Percentiles rank a stretch among this genome's conserved stretches.
Evolutionary conservation across 1,140 invertebrate species (phyloP).

Genomic region (Lordiphosa stackelbergi): DNA sequence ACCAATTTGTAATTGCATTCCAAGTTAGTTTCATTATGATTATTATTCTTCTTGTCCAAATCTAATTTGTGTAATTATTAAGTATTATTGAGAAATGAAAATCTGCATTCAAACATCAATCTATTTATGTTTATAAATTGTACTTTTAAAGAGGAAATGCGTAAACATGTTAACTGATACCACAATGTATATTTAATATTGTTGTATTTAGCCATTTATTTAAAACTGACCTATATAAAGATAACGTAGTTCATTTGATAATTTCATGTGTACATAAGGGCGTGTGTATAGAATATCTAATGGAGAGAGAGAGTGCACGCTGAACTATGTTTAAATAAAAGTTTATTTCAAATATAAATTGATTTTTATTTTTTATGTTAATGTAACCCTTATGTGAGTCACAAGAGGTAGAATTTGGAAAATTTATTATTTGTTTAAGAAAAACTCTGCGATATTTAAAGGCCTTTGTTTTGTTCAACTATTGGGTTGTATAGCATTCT

Average conservation of each 20-base stretch:
- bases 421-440: too few species aligned
- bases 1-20: conserved; percentile 67
- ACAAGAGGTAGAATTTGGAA: background rate
- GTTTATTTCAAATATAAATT: conserved; percentile 23
- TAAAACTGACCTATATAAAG: conserved; percentile 22
- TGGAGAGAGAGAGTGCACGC: conserved; percentile 9
- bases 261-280: conserved; percentile 54
- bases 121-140: conserved; percentile 30
- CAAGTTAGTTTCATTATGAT: conserved; percentile 49
- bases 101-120: conserved; percentile 29
- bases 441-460: too few species aligned
- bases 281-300: conserved; percentile 16
- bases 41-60: conserved; percentile 54
- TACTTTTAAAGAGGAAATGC: conserved; percentile 3
- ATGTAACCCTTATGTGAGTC: conserved; percentile 5
- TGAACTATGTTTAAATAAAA: conserved; percentile 62
- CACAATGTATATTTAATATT: conserved; percentile 40
- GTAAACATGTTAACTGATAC: conserved; percentile 8
- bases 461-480: too few species aligned
- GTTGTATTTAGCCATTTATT: conserved; percentile 57
- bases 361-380: conserved; percentile 7
- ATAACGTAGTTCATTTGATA: conserved; percentile 52
- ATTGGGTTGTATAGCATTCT: too few species aligned
- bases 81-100: conserved; percentile 55
- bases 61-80: conserved; percentile 60